These are phyloP conservation scores for Ochropleura plecta DNA, from an alignment of 2,888 invertebrate genomes.

Conservation along the genomic window DNA sequence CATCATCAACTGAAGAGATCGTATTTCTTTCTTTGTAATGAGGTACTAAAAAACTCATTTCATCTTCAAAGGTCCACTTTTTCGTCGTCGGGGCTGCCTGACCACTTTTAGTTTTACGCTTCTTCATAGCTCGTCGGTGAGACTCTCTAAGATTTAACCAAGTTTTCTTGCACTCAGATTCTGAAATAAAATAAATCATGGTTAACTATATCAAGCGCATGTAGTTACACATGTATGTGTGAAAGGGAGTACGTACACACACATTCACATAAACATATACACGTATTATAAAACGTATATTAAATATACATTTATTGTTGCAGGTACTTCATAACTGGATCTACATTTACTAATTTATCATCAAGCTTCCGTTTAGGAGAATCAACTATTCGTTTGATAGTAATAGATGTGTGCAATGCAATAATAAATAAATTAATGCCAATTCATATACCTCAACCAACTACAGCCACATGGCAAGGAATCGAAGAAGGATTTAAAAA, in stretches of 20 bases:
- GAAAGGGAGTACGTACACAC: slow-evolving; percentile 47
- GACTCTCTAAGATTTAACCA: slow-evolving; percentile 62
- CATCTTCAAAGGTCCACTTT: slow-evolving; percentile 65
- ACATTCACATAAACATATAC: slow-evolving; percentile 46
- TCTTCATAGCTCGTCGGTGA: slow-evolving; percentile 58
- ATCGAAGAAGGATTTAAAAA: slow-evolving; percentile 47
- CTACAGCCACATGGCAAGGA: slow-evolving; percentile 42
- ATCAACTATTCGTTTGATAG: slow-evolving; percentile 57
- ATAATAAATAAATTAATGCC: slow-evolving; percentile 60
- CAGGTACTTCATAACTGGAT: slow-evolving; percentile 63
- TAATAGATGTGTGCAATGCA: slow-evolving; percentile 61
- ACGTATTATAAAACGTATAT: slow-evolving; percentile 44
- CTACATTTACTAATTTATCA: slow-evolving; percentile 57
- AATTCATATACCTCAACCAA: slow-evolving; percentile 55
- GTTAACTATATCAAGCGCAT: slow-evolving; percentile 51
- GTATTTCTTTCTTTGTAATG: slow-evolving; percentile 63
- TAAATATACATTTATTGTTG: slow-evolving; percentile 52
- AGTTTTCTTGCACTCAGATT: slow-evolving; percentile 61
- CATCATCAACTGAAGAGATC: slow-evolving; percentile 55
- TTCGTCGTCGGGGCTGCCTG: slow-evolving; percentile 61
- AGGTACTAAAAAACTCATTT: slow-evolving; percentile 64
- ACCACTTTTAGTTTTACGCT: slow-evolving; percentile 62
- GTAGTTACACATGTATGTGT: slow-evolving; percentile 42
- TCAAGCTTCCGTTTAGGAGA: slow-evolving; percentile 60
- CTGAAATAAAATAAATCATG: slow-evolving; percentile 60